Base-by-base conservation (phyloP, 2,888 invertebrate species). In the Sphinx pinastri region DNA sequence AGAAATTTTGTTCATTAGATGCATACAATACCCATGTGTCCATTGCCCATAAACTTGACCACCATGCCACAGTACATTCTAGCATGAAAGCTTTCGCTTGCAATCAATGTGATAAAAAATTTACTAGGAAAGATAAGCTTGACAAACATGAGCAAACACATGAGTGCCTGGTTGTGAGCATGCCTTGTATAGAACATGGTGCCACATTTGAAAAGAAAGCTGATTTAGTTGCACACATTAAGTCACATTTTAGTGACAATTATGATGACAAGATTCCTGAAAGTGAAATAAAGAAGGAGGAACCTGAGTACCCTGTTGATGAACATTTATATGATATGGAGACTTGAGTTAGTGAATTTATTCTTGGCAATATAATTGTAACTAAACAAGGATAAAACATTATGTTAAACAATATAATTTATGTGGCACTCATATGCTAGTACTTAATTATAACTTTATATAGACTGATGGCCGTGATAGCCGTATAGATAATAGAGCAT, bases 51-150 rank as follows among this genome's bases (percentile, higher is more conserved):
- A 92, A 97, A 85, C 86, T 96, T 12, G 96, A 96, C 75, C 92
- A 96, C 0, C 97, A 97, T 86, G 93, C 95, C 16, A 93, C 95
- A 0, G 93, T 96, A 1, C 97, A 97, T 84, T 94, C 96, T 57
- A 96, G 95, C 0, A 93, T 95, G 87, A 96, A 96, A 77, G 95
- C 96, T 2, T 96, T 96, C 80, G 95, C 95, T 68, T 97, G 97
- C 82, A 93, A 92, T 68, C 94, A 95, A 71, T 97, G 97, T 87
- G 95, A 95, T 74, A 96, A 96, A 77, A 94, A 95, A 75, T 96
- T 96, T 83, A 95, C 95, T 55, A 94, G 96, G 66, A 96, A 96
- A 79, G 96, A 97, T 79, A 96, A 96, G 85, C 89, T 96, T 69
- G 93, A 95, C 68, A 93, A 96, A 69, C 97, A 97, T 86, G 95